Conservation (phyloP, 2,888 invertebrate genomes). For the Callinectes sapidus region DNA sequence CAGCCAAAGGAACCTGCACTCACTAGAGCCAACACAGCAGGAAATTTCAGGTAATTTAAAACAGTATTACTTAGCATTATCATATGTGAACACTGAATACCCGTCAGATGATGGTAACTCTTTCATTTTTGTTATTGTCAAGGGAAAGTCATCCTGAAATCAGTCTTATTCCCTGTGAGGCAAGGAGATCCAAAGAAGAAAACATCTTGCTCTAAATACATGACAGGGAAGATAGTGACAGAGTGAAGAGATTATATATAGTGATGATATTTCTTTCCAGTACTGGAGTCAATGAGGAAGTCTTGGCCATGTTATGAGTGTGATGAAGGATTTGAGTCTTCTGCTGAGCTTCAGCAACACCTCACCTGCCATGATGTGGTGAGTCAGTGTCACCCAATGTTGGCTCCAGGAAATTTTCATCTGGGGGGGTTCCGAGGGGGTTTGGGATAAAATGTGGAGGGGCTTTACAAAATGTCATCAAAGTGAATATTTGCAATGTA, state of each 20-base stretch:
- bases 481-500: too few relatives aligned
- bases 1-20: slow-evolving; percentile 78
- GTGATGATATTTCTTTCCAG: slow-evolving; percentile 32
- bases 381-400: slow-evolving; percentile 23
- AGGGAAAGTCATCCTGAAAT: too few relatives aligned
- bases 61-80: background rate
- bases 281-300: slow-evolving; percentile 53
- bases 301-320: slow-evolving; percentile 69
- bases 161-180: too few relatives aligned
- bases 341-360: slow-evolving; percentile 61
- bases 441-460: too few relatives aligned
- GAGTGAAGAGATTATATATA: background rate
- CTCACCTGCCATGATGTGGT: slow-evolving; percentile 62
- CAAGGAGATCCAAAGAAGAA: too few relatives aligned
- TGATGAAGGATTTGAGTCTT: slow-evolving; percentile 61
- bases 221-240: background rate
- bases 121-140: too few relatives aligned
- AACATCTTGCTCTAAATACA: too few relatives aligned
- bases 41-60: slow-evolving; percentile 61
- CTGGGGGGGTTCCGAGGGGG: too few relatives aligned
- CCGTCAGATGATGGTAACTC: too few relatives aligned
- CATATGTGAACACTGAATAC: too few relatives aligned
- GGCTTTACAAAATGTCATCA: too few relatives aligned
- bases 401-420: too few relatives aligned
- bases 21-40: slow-evolving; percentile 76